Percentiles rank a stretch among this genome's conserved stretches.
Conservation (phyloP, 2,888 invertebrate species). For the Drosophila acutilabella region DNA sequence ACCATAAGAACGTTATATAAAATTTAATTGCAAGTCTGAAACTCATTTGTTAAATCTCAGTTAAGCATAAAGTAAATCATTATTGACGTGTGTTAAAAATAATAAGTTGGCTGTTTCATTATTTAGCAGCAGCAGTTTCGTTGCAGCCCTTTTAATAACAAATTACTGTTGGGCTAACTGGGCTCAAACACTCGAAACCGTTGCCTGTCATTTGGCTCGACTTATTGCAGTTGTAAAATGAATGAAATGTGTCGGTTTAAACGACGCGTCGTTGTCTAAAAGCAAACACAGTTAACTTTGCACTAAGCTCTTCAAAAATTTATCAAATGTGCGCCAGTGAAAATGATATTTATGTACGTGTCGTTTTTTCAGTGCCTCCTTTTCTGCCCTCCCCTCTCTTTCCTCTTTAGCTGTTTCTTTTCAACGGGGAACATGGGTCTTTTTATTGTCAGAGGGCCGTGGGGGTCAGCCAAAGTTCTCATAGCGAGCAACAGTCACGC, state of each 20-base stretch:
- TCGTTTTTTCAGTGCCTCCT: slow-evolving; percentile 2
- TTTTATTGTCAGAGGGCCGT: slow-evolving; percentile 42
- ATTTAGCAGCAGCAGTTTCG: slow-evolving; percentile 12
- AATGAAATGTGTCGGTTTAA: slow-evolving; percentile 61
- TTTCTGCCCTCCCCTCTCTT: not conserved
- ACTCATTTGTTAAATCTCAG: not conserved
- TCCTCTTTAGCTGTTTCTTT: not conserved
- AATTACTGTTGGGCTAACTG: slow-evolving; percentile 30
- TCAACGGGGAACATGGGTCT: slow-evolving; percentile 20
- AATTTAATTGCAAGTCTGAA: not conserved
- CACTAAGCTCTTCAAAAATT: slow-evolving; percentile 53
- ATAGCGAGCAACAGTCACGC: slow-evolving; percentile 55
- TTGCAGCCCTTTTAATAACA: slow-evolving; percentile 45
- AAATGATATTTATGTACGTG: slow-evolving; percentile 33
- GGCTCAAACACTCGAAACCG: not conserved
- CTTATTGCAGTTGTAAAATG: slow-evolving; percentile 35
- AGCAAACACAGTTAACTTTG: slow-evolving; percentile 26
- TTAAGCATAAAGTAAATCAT: slow-evolving; percentile 2
- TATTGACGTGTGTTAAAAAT: slow-evolving; percentile 8
- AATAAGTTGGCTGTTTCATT: not conserved
- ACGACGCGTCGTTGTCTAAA: slow-evolving; percentile 47
- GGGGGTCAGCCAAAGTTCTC: slow-evolving; percentile 53
- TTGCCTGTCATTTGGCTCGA: slow-evolving; percentile 28
- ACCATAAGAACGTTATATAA: not conserved
- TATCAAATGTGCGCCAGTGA: slow-evolving; percentile 45